Percentiles rank a stretch among this genome's conserved stretches.
Conservation (phyloP, 2,113 vertebrate species). For the Tretioscincus oriximinensis region DNA sequence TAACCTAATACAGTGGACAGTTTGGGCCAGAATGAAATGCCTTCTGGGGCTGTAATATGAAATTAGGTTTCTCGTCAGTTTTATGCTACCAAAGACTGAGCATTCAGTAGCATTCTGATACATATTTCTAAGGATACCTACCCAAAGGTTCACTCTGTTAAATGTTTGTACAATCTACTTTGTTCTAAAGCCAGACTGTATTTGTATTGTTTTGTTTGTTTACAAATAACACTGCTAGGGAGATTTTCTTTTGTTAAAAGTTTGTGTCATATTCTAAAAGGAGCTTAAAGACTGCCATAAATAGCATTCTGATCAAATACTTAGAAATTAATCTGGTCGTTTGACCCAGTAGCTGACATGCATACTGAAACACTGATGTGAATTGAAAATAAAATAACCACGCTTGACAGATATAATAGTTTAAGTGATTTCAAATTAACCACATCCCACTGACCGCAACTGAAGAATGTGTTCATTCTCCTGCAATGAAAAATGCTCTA, state of each 20-base stretch:
- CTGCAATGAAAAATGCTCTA: conserved; percentile 81
- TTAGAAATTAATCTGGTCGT: conserved; percentile 77
- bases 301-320: conserved; percentile 66
- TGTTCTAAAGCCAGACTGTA: neutral
- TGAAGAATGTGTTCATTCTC: conserved; percentile 80
- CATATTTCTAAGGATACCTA: neutral
- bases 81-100: neutral
- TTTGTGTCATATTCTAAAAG: conserved; percentile 60
- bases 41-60: neutral
- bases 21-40: neutral
- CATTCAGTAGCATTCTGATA: neutral
- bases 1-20: neutral
- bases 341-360: conserved; percentile 75
- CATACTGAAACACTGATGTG: conserved; percentile 77
- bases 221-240: conserved; percentile 37
- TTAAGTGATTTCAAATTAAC: conserved; percentile 91
- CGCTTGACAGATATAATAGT: conserved; percentile 85
- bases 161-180: conserved; percentile 18
- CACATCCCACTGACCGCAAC: conserved; percentile 83
- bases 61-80: neutral
- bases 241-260: conserved; percentile 53
- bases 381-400: conserved; percentile 84
- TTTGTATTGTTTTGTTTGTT: conserved; percentile 14
- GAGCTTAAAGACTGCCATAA: conserved; percentile 59
- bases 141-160: neutral